Base-by-base conservation (phyloP, 1,140 invertebrate genomes). In the Drosophila persimilis region DNA sequence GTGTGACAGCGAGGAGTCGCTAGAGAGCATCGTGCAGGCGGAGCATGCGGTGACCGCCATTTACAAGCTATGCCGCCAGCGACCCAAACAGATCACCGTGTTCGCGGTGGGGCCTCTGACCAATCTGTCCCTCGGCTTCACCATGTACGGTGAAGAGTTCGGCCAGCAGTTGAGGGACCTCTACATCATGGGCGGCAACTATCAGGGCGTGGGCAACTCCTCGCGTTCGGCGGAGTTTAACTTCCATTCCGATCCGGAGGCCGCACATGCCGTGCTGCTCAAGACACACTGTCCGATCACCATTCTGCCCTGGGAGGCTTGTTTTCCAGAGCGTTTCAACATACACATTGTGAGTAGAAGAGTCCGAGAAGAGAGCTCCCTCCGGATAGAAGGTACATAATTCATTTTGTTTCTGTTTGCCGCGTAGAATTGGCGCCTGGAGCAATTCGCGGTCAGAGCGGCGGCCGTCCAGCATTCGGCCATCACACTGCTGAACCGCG, bases 111-210 rank as follows among this genome's bases (percentile, higher is more conserved):
- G 94, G 1, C 96, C 96, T 0, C 89, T 97, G 31, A 97, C 96
- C 1, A 97, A 97, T 86, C 90, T 96, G 47, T 96, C 96, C 4
- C 75, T 96, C 54, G 93, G 95, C 3, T 92, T 95, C 8, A 93
- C 94, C 76, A 92, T 96, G 64, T 95, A 95, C 78, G 93, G 89
- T 0, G 26, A 94, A 3, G 73, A 93, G 26, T 95, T 97, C 84
- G 90, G 93, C 0, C 65, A 91, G 1, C 92, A 93, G 45, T 90
- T 96, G 1, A 94, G 94, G 73, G 93, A 94, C 48, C 90, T 96
- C 50, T 94, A 93, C 62, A 93, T 96, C 2, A 96, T 97, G 95
- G 96, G 96, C 43, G 96, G 96, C 70, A 97, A 96, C 91, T 92
- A 93, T 67, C 93, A 92, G 62, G 95, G 95, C 20, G 92, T 94